Conservation (phyloP, 2,113 vertebrate genomes). For the Gnathonemus echidnorhynchus region DNA sequence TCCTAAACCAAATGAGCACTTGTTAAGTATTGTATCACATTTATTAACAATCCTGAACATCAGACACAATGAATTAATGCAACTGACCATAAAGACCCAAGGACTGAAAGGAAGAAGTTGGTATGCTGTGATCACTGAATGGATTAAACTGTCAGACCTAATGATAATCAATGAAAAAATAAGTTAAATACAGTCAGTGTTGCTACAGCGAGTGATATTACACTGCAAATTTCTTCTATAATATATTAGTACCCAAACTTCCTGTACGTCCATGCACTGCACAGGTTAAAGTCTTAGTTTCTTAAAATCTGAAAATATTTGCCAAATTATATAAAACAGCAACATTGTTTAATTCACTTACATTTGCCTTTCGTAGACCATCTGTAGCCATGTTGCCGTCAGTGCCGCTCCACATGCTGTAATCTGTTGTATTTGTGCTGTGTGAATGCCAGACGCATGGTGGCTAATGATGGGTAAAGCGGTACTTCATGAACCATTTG, state of each 20-base stretch:
- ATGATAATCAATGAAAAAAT: not conserved
- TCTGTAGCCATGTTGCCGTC: not conserved
- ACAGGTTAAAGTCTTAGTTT: not conserved
- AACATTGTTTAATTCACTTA: not conserved
- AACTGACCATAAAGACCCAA: not conserved
- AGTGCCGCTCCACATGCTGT: not conserved
- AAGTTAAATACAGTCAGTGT: not conserved
- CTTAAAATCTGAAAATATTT: not conserved
- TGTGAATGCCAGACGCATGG: not conserved
- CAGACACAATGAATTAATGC: not conserved
- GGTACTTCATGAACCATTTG: not conserved
- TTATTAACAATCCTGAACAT: not conserved
- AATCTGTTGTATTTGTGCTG: not conserved
- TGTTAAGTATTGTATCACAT: not conserved
- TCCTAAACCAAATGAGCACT: not conserved
- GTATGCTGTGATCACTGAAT: not conserved
- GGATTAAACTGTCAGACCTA: not conserved
- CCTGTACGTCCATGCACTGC: not conserved
- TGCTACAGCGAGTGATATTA: not conserved
- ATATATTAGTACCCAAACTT: not conserved
- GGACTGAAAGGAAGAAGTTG: not conserved
- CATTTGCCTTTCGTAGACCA: not conserved
- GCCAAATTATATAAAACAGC: not conserved
- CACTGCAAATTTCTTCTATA: not conserved
- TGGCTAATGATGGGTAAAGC: not conserved